Conservation (phyloP, 1,140 invertebrate species). For the Psix sp. region DNA sequence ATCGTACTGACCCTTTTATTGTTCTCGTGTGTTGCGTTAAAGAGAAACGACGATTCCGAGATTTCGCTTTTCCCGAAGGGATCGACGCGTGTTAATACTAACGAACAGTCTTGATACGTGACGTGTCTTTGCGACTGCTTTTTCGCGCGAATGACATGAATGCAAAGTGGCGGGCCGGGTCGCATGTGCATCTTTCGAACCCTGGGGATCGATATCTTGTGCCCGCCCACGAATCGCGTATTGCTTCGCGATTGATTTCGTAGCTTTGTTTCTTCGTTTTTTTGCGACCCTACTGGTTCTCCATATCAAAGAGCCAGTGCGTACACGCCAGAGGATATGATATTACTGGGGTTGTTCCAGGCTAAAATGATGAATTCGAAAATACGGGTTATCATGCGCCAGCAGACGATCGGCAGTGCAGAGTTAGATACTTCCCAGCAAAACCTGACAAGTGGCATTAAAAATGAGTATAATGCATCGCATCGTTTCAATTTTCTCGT, state of each 20-base stretch:
- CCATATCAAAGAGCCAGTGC: neutral
- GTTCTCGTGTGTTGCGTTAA: slow-evolving; percentile 41
- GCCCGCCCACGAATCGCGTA: slow-evolving; percentile 4
- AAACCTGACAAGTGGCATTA: too few species aligned
- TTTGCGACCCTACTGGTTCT: neutral
- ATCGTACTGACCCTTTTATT: slow-evolving; percentile 52
- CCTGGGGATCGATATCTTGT: slow-evolving; percentile 11
- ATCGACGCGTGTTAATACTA: slow-evolving; percentile 50
- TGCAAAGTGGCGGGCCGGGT: slow-evolving; percentile 15
- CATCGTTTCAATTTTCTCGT: too few species aligned
- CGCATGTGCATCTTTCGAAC: slow-evolving; percentile 29
- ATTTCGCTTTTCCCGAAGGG: slow-evolving; percentile 50
- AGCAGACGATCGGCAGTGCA: too few species aligned
- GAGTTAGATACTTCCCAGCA: too few species aligned
- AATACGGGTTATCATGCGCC: neutral
- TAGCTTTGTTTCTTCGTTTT: slow-evolving; percentile 12
- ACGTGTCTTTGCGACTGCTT: slow-evolving; percentile 35
- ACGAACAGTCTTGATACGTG: slow-evolving; percentile 42
- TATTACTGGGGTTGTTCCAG: slow-evolving; percentile 1
- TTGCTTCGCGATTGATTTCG: slow-evolving; percentile 13
- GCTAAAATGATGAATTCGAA: neutral
- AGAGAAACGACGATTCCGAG: slow-evolving; percentile 55
- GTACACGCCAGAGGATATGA: neutral
- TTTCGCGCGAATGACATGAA: slow-evolving; percentile 32
- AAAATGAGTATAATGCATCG: too few species aligned